Base-by-base conservation (phyloP, 2,888 invertebrate species). In the Empis stercorea region DNA sequence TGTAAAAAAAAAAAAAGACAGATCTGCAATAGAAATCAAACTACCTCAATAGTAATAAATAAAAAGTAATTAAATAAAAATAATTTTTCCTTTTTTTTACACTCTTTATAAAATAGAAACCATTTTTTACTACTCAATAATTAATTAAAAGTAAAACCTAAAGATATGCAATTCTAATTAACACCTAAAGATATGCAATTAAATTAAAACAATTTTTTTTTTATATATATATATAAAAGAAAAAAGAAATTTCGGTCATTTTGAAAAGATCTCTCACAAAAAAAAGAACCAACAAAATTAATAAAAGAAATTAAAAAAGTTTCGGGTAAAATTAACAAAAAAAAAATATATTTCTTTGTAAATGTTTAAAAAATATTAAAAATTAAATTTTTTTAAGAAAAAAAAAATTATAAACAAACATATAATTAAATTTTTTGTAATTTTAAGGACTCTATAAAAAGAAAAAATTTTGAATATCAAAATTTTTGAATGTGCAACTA, bases 1-100 rank as follows among this genome's bases (percentile, higher is more conserved):
- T 17, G 11, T 14, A 34, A 34, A 34, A 34, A 13, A 40, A 27
- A 40, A 34, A 34, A 34, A 34, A 34, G 34, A 34, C 34, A 34
- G n/a, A 34, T n/a, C 34, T 34, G 34, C 66, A 66, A 67, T 68
- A 66, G 68, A 59, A 63, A 66, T 62, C 58, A 48, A 66, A 63
- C 67, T 67, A 67, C 67, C 67, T 67, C 67, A 67, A 62, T 34
- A 34, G 34, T n/a, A 34, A 34, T 34, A 20, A 20, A 20, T 20
- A 20, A 4, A 20, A 20, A 20, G 20, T 20, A 20, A 4, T 20
- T 20, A 20, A 20, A 32, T 5, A 9, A 32, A 20, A 20, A 32
- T 5, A 9, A 32, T 13, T 32, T 13, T 32, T n/a, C n/a, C 5
- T 4, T 32, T 34, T 34, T 27, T 27, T n/a, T n/a, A n/a, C n/a